Base-by-base conservation (phyloP, 2,113 vertebrate species). In the Circaetus cinerascens region DNA sequence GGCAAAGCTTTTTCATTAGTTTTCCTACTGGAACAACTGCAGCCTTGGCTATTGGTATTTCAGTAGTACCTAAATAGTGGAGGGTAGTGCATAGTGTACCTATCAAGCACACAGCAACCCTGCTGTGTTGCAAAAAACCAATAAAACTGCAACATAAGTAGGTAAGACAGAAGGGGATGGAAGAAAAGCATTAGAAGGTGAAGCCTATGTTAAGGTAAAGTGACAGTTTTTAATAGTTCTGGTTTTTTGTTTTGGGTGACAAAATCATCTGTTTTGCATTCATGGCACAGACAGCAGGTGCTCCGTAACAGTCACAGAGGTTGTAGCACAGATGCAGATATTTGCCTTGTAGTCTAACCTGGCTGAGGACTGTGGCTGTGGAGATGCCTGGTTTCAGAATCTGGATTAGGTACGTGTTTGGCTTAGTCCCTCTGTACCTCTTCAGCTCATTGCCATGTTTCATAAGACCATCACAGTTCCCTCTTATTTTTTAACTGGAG, bases 51-150 rank as follows among this genome's bases (percentile, higher is more conserved):
- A 0, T 15, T 32, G 38, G 15, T 56, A 2, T 76, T 82, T 66
- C 20, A 11, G 59, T 15, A 29, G 18, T 19, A 20, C 6, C 30
- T 30, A 2, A 43, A 15, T 14, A 25, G 16, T 19, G 16, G 50
- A 36, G 20, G 23, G 1, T 8, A 25, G 19, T 12, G 16, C 5
- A 6, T 4, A 11, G 23, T 3, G 4, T 27, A 2, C 5, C 0
- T 21, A 13, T 3, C 15, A 20, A 56, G 38, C 11, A 11, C 7
- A 4, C 25, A 26, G 67, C 34, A 55, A 2, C 34, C 23, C 18
- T 22, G 25, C 25, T n/a, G 13, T 43, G 20, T 17, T 59, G 46
- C 9, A n/a, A 34, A 81, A 62, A 38, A 4, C 0, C 40, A 15
- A 3, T 17, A 19, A 26, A 34, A 38, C n/a, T 51, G 43, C 43